Base-by-base conservation (phyloP, 1,140 invertebrate genomes). In the Babylonia areolata region DNA sequence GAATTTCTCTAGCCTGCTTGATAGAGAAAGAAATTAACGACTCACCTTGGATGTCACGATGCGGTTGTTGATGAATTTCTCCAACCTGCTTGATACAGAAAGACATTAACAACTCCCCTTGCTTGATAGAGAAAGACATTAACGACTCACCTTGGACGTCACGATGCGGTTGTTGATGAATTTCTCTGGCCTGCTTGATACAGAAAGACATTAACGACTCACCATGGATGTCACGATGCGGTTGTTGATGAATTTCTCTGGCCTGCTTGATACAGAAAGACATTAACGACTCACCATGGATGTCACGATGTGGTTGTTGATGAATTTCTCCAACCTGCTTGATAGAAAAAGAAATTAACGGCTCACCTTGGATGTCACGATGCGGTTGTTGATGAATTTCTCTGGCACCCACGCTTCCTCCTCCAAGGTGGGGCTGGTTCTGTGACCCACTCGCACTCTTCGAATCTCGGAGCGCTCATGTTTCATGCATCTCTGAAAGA, bases 171-270 rank as follows among this genome's bases (percentile, higher is more conserved):
- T 93, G 83, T 90, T 78, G 17, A 90, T 90, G 81, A 89, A 92
- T n/a, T 51, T 87, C n/a, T 90, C 85, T 46, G 89, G 88, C 6
- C n/a, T n/a, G n/a, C n/a, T n/a, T n/a, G n/a, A n/a, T n/a, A n/a
- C n/a, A n/a, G n/a, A n/a, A n/a, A n/a, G n/a, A n/a, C n/a, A n/a
- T n/a, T n/a, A n/a, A n/a, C n/a, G 6, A 39, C 46, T 87, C 81
- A 93, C 92, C 91, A 92, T 92, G 17, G 91, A 93, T 1, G 92
- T 92, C 28, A 92, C 87, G 37, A 93, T 90, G 40, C 87, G 87
- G 88, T 93, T 93, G 83, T 90, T 78, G 17, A 90, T 90, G 81
- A 89, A 92, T n/a, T 87, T 83, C n/a, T 90, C 85, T 39, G 89
- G 89, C 88, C 89, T 85, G 39, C 89, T 88, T 5, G n/a, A n/a